A percentile compares a stretch with the other conserved stretches of the same genome.
Evolutionary conservation across 2,113 vertebrate genomes (phyloP).

Genomic region (Protomyctophum bolini): DNA sequence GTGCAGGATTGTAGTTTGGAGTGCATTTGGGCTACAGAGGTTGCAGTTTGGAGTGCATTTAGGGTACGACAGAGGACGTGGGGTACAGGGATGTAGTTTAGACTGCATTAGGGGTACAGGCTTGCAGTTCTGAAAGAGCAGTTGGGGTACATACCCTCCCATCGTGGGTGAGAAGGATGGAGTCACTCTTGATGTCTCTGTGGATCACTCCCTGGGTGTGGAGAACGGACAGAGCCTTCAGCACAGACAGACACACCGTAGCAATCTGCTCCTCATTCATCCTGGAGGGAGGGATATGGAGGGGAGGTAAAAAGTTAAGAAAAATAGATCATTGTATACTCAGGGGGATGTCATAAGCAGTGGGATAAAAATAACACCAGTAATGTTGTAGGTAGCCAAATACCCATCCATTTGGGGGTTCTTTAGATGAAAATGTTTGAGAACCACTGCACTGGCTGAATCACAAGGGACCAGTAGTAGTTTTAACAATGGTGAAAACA

Average conservation of each 20-base stretch:
- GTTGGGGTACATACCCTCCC: conserved; percentile 78
- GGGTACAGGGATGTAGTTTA: background rate
- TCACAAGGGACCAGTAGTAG: too few relatives aligned
- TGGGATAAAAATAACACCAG: too few relatives aligned
- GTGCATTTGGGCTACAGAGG: too few relatives aligned
- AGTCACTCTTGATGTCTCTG: conserved; percentile 97
- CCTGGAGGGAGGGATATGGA: conserved; percentile 62
- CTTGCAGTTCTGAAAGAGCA: background rate
- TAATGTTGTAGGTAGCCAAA: too few relatives aligned
- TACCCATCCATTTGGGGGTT: too few relatives aligned
- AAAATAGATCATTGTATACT: background rate
- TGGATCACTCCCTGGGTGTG: conserved; percentile 95
- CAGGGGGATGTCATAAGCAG: too few relatives aligned
- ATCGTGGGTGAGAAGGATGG: conserved; percentile 94
- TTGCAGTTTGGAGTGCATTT: background rate
- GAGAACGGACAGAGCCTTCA: conserved; percentile 89
- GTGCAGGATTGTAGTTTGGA: too few relatives aligned
- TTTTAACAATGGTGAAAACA: too few relatives aligned
- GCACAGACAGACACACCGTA: conserved; percentile 89
- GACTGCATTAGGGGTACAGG: too few relatives aligned
- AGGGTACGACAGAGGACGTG: background rate
- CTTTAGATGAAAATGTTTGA: too few relatives aligned
- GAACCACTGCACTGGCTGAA: too few relatives aligned
- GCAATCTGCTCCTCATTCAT: conserved; percentile 98
- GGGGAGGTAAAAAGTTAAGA: background rate